Evolutionary conservation across 2,888 invertebrate species (phyloP).

Genomic region (Scaeva pyrastri): DNA sequence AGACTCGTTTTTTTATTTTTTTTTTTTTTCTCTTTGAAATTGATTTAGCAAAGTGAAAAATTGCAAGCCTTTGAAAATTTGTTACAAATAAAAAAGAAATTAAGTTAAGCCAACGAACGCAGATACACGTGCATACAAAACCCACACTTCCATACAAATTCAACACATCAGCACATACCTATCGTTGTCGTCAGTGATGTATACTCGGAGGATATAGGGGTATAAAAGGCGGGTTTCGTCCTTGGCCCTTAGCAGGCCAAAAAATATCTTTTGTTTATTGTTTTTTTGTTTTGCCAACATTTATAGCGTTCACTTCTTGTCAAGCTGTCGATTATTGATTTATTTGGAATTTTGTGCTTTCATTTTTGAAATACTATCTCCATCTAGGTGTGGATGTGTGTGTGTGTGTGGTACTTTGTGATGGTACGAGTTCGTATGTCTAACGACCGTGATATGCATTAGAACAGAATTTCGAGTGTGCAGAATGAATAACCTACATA

Average conservation of each 20-base stretch:
- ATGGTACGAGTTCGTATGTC: not conserved
- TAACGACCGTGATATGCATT: conserved; percentile 27
- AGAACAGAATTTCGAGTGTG: conserved; percentile 24
- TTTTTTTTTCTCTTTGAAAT: too few species aligned
- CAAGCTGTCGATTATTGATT: conserved; percentile 38
- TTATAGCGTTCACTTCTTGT: conserved; percentile 28
- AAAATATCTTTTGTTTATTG: conserved; percentile 19
- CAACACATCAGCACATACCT: too few species aligned
- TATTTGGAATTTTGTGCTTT: conserved; percentile 29
- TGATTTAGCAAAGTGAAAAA: too few species aligned
- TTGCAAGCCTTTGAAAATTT: too few species aligned
- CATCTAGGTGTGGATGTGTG: not conserved
- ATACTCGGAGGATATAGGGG: too few species aligned
- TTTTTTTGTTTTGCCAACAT: not conserved
- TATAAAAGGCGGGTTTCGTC: not conserved
- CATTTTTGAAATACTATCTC: conserved; percentile 29
- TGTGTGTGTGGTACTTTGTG: not conserved
- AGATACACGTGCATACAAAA: too few species aligned
- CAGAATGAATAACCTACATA: conserved; percentile 33
- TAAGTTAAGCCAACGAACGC: too few species aligned
- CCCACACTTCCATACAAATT: not conserved
- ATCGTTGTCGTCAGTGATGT: too few species aligned
- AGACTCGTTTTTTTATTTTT: too few species aligned
- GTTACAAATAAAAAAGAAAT: too few species aligned
- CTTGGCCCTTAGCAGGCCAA: conserved; percentile 20